Evolutionary conservation across 2,113 vertebrate genomes (phyloP).

Genomic region (Malurus melanocephalus): DNA sequence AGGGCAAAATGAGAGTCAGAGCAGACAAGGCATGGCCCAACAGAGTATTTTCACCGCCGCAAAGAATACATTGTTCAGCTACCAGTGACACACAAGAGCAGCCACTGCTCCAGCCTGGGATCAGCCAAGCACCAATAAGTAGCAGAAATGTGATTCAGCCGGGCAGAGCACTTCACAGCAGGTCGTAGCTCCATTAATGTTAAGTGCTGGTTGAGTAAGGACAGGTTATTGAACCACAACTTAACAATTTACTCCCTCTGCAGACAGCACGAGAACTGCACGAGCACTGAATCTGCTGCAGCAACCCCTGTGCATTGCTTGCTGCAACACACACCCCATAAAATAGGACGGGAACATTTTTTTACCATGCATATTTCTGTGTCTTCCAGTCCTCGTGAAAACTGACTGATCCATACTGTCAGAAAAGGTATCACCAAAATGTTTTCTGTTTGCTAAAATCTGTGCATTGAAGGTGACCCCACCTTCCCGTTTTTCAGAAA

Average conservation of each 20-base stretch:
- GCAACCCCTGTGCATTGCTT: neutral
- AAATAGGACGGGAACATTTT: neutral
- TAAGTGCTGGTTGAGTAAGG: neutral
- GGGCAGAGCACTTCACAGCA: neutral
- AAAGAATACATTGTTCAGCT: neutral
- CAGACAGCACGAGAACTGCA: neutral
- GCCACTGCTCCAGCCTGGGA: neutral
- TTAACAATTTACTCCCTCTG: conserved; percentile 19
- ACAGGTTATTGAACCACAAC: conserved; percentile 3
- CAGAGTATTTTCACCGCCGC: neutral
- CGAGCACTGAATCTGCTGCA: neutral
- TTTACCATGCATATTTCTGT: neutral
- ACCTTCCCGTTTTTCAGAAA: neutral
- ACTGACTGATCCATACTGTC: neutral
- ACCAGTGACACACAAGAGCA: neutral
- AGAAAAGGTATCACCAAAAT: rapidly evolving
- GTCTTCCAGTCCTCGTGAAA: neutral
- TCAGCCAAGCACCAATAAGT: neutral
- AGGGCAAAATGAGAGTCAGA: neutral
- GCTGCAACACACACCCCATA: neutral
- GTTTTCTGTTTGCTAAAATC: neutral
- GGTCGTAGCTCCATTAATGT: neutral
- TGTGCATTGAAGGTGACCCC: neutral
- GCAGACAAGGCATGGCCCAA: neutral
- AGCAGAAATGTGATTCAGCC: neutral